Evolutionary conservation across 92 coral and sea anemone species (phyloP), one percentile per base, ranked within the genome.

Genomic region (Phenganax subtilis): DNA sequence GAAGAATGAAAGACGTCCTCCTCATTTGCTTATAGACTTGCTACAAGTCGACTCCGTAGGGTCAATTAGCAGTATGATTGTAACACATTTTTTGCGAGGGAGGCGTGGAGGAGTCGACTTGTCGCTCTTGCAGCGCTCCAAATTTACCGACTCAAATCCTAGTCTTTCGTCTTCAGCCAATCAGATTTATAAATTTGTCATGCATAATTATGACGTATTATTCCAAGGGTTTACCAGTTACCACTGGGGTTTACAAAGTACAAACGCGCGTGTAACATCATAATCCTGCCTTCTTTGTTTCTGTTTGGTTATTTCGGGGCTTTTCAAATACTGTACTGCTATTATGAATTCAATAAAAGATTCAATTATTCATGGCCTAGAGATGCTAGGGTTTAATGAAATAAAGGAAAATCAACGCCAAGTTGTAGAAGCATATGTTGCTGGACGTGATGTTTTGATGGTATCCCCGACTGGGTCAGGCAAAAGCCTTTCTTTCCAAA

Each of bases 401-500:
- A 65, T 65, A 20, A 61, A 30, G 57, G 75, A 51, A 28, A 52
- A 80, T 72, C 84, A 67, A 53, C 11, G 66, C 47, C 75, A 67
- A 44, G 77, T 80, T 54, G 69, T 80, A n/a, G 76, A 80, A 25
- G 84, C 84, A 27, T 80, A 67, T 68, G 54, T 67, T 37, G 75
- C 75, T 52, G 76, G 84, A 14, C 68, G 72, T 14, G 83, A 63
- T 79, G 83, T 79, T 16, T 44, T 71, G 15, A 52, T 79, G 68
- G 84, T 65, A 27, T 63, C 62, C n/a, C 75, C 84, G 20, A 81
- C 84, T 47, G 76, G 84, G 28, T 77, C 70, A 57, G 71, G 71
- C 5, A 55, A 77, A 28, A 54, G 66, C 17, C 85, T 80, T n/a
- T 54, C 84, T 16, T 85, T 85, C 65, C 87, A 79, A 52, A 85